These are phyloP conservation scores for Platycnemis pennipes DNA, from an alignment of 2,888 invertebrate species.

Conservation along the genomic window DNA sequence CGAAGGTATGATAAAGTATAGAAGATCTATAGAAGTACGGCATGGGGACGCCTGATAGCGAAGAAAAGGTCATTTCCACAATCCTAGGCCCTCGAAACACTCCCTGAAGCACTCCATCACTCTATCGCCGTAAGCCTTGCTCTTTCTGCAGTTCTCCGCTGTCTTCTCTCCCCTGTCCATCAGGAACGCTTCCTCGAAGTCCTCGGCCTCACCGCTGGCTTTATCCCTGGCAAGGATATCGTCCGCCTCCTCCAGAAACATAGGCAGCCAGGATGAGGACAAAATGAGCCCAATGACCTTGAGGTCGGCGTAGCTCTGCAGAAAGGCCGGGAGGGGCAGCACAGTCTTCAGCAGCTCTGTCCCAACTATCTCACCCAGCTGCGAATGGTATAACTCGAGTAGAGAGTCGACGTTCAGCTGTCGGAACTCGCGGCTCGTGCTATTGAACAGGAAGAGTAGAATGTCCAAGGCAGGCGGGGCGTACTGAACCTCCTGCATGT, in stretches of 20 bases:
- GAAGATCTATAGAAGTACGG: too few species aligned
- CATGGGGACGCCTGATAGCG: too few species aligned
- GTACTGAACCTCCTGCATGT: conserved; percentile 74
- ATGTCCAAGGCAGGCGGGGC: conserved; percentile 73
- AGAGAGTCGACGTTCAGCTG: conserved; percentile 73
- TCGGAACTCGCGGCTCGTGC: conserved; percentile 72
- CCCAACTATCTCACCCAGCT: conserved; percentile 72
- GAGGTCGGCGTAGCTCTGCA: not conserved
- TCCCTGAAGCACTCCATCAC: not conserved
- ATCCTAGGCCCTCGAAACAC: not conserved
- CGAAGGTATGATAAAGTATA: too few species aligned
- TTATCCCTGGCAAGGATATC: not conserved
- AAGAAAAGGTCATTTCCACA: conserved; percentile 40
- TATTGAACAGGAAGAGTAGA: conserved; percentile 74
- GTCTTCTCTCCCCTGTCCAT: not conserved
- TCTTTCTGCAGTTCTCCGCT: not conserved
- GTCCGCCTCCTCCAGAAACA: not conserved
- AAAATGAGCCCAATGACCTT: not conserved
- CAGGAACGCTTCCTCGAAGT: not conserved
- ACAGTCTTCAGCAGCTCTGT: not conserved
- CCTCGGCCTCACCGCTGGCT: not conserved
- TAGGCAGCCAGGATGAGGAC: not conserved
- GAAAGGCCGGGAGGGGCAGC: not conserved
- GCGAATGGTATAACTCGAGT: conserved; percentile 73
- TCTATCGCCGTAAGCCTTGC: not conserved